A percentile compares a stretch with the other conserved stretches of the same genome.
These are phyloP conservation scores for Datnioides undecimradiatus DNA, from an alignment of 2,113 vertebrate species.

Conservation along the genomic window DNA sequence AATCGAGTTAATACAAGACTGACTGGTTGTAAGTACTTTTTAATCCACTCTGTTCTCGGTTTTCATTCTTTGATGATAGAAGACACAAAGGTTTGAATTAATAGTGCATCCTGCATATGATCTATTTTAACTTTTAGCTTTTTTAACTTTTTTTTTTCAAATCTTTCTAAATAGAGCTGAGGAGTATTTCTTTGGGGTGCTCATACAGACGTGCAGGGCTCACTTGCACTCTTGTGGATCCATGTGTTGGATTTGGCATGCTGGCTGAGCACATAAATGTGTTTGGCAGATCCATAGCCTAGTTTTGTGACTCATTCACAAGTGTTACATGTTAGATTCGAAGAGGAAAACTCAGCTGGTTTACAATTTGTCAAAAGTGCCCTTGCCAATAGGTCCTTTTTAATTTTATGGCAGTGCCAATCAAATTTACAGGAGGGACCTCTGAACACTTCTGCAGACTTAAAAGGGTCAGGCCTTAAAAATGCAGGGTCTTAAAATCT, in stretches of 20 bases:
- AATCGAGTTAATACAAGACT: neutral
- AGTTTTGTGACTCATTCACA: slow-evolving; percentile 67
- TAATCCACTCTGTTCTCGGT: neutral
- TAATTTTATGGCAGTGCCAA: slow-evolving; percentile 56
- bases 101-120: neutral
- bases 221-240: slow-evolving; percentile 41
- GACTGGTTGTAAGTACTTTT: neutral
- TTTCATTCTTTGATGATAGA: neutral
- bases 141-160: neutral
- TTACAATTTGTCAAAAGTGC: slow-evolving; percentile 65
- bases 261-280: slow-evolving; percentile 57
- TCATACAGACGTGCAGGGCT: slow-evolving; percentile 38
- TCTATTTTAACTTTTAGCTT: neutral
- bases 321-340: slow-evolving; percentile 66
- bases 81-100: neutral
- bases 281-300: slow-evolving; percentile 57
- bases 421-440: slow-evolving; percentile 61
- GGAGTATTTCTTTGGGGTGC: slow-evolving; percentile 29
- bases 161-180: slow-evolving; percentile 21
- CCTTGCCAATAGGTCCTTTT: slow-evolving; percentile 56
- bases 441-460: slow-evolving; percentile 39
- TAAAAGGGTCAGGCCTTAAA: slow-evolving; percentile 44
- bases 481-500: slow-evolving; percentile 53
- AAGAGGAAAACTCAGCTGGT: slow-evolving; percentile 56
- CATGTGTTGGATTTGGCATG: slow-evolving; percentile 66